Evolutionary conservation across 2,888 invertebrate genomes (phyloP), one percentile per base, ranked within the genome.

Genomic region (Agonopterix heracliana): DNA sequence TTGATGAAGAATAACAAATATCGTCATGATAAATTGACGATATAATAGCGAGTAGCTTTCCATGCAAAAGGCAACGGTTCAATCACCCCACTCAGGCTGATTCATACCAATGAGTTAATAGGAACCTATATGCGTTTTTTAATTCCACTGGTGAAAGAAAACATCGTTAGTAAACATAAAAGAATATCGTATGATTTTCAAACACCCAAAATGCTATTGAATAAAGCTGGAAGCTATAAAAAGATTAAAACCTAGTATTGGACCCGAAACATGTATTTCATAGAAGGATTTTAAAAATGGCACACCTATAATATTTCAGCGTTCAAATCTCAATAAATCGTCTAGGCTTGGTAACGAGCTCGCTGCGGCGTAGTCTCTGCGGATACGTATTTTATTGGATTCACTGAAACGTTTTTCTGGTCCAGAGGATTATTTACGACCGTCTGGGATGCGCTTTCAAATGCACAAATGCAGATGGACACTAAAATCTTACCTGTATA

Each of bases 341-440:
- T 79, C 81, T 84, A 81, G 87, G 86, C 84, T 81, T 83, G 81
- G 87, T 86, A 86, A 86, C 87, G 86, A 85, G 85, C 85, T 79
- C 86, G 71, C 78, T 84, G 85, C 84, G 85, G 84, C 85, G 82
- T 76, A 82, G 78, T 83, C 86, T 84, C 84, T 85, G 83, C 85
- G 87, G 87, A 87, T 88, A 85, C 86, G 86, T 87, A 86, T 86
- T 88, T 87, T 88, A 88, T 88, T 87, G 86, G 87, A 88, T 86
- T 85, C 82, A 84, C 78, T 83, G 85, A 85, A 87, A 88, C 87
- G 86, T 85, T 88, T 87, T 87, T 86, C 87, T 84, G 83, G 81
- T 82, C 85, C 81, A 74, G 78, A 80, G 83, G 86, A 87, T 88
- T 85, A 87, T 87, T 88, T 86, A 87, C 82, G 85, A 84, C 77